Evolutionary conservation across 2,888 invertebrate genomes (phyloP).

Genomic region (Drosophila percnosoma): DNA sequence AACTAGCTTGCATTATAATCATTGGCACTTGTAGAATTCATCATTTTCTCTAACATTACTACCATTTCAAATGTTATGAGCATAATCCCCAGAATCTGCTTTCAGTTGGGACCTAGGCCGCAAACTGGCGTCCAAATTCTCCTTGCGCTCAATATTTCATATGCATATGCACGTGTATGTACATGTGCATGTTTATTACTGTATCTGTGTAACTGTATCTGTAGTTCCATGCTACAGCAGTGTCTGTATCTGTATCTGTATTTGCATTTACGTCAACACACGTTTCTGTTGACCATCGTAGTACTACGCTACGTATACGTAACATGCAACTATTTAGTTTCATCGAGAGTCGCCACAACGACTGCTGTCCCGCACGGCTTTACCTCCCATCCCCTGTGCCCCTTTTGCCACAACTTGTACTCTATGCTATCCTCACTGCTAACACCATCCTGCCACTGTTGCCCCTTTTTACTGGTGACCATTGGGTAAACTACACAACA

Average conservation of each 20-base stretch:
- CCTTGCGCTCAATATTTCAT: slow-evolving; percentile 73
- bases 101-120: slow-evolving; percentile 15
- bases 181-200: slow-evolving; percentile 35
- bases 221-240: neutral
- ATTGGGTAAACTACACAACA: slow-evolving; percentile 53
- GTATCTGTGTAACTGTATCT: slow-evolving; percentile 7
- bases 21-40: slow-evolving; percentile 7
- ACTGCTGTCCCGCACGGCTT: slow-evolving; percentile 31
- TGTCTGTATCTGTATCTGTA: slow-evolving; percentile 26
- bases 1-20: slow-evolving; percentile 15
- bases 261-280: slow-evolving; percentile 66
- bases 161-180: slow-evolving; percentile 51
- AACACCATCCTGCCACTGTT: slow-evolving; percentile 19
- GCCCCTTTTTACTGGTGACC: slow-evolving; percentile 37
- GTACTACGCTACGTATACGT: slow-evolving; percentile 77
- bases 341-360: slow-evolving; percentile 40
- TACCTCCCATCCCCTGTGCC: neutral
- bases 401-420: slow-evolving; percentile 1
- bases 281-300: slow-evolving; percentile 33
- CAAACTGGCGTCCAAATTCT: slow-evolving; percentile 48
- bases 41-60: neutral
- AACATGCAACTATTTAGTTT: slow-evolving; percentile 68
- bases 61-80: slow-evolving; percentile 12
- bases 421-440: slow-evolving; percentile 4
- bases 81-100: slow-evolving; percentile 23